Conservation (phyloP, 1,140 invertebrate species). For the Wasmannia auropunctata region DNA sequence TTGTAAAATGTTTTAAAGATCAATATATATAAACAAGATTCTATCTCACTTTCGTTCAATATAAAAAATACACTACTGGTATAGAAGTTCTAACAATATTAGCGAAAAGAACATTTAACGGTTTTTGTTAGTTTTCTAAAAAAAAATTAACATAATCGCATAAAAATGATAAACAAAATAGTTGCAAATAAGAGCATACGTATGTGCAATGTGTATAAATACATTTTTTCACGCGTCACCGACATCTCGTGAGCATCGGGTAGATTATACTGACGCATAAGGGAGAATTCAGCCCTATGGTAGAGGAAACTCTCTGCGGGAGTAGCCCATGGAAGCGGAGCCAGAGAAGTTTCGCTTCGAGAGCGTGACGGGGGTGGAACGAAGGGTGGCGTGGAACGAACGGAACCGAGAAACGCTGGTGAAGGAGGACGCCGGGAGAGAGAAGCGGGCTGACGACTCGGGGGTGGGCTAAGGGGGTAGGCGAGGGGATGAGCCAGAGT, state of each 20-base stretch:
- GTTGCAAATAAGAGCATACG: slow-evolving; percentile 10
- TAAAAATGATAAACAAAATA: slow-evolving; percentile 40
- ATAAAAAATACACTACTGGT: neutral
- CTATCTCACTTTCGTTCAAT: neutral
- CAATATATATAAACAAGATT: neutral
- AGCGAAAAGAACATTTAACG: neutral
- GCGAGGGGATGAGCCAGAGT: slow-evolving; percentile 82
- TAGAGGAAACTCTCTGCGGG: slow-evolving; percentile 80
- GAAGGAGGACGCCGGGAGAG: slow-evolving; percentile 64
- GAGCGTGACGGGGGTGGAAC: slow-evolving; percentile 83
- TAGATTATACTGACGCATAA: slow-evolving; percentile 57
- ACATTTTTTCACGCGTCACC: slow-evolving; percentile 75
- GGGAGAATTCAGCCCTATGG: slow-evolving; percentile 73
- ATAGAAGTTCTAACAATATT: neutral
- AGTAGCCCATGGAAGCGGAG: slow-evolving; percentile 80
- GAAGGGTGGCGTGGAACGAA: slow-evolving; percentile 80
- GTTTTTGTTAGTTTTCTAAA: neutral
- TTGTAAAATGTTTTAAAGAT: neutral
- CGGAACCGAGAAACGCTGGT: slow-evolving; percentile 66
- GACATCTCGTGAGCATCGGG: slow-evolving; percentile 75
- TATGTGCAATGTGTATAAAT: slow-evolving; percentile 7
- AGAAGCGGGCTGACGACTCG: slow-evolving; percentile 36
- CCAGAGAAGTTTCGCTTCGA: slow-evolving; percentile 83
- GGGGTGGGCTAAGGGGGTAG: slow-evolving; percentile 67
- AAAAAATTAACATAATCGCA: neutral